Evolutionary conservation across 2,888 invertebrate species (phyloP).

Genomic region (Agrilus mali): DNA sequence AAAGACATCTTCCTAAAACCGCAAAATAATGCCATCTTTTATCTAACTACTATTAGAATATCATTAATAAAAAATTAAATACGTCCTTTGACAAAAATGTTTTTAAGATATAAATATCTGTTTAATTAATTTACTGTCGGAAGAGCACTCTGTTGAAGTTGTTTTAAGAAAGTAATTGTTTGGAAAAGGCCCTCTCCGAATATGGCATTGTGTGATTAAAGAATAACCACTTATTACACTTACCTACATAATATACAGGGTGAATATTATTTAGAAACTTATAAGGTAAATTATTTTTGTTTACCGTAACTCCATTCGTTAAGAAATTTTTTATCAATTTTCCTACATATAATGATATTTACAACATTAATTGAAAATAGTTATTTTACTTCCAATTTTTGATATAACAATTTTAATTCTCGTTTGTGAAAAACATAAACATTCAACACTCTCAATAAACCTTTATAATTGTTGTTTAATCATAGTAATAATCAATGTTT

Average conservation of each 20-base stretch:
- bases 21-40: slow-evolving; percentile 39
- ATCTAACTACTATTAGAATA: not conserved
- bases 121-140: not conserved
- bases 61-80: too few relatives aligned
- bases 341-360: slow-evolving; percentile 10
- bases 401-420: too few relatives aligned
- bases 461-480: too few relatives aligned
- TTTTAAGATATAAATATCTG: not conserved
- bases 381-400: slow-evolving; percentile 9
- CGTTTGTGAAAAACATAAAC: too few relatives aligned
- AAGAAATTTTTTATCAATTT: too few relatives aligned
- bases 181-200: too few relatives aligned
- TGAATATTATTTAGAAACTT: not conserved
- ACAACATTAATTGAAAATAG: not conserved
- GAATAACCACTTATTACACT: not conserved
- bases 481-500: too few relatives aligned
- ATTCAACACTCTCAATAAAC: too few relatives aligned
- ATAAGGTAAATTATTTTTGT: slow-evolving; percentile 8
- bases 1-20: slow-evolving; percentile 86
- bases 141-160: not conserved
- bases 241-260: not conserved
- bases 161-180: too few relatives aligned
- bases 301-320: too few relatives aligned
- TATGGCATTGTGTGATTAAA: not conserved
- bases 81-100: not conserved